Base-by-base conservation (phyloP, 1,140 invertebrate genomes). In the Whitmania pigra region DNA sequence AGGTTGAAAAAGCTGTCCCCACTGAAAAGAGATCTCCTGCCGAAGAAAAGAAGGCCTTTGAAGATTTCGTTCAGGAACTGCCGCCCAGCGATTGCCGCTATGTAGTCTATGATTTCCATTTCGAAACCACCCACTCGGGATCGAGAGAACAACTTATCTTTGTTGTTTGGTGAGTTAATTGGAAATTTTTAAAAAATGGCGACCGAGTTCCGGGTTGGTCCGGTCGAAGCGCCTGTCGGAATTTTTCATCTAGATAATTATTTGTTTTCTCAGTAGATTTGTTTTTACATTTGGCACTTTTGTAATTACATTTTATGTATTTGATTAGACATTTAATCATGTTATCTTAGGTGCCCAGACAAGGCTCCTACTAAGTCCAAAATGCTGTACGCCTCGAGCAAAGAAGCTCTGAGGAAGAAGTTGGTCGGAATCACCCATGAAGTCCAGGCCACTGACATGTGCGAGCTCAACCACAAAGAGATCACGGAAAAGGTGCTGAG, bases 371-470 rank as follows among this genome's bases (percentile, higher is more conserved):
- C 96, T 73, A 96, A 94, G 87, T 94, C 94, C 90, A 97, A 96
- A 89, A 97, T 97, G 93, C 89, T 97, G 87, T 96, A 97, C 85
- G 94, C 93, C 66, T 89, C 91, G 86, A 94, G 92, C 78, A 95
- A 95, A 80, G 92, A 95, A 83, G 93, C 93, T 77, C 85, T 97
- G 77, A 95, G 94, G 85, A 93, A 94, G 82, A 92, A 93, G 74
- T 85, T 97, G 78, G 90, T 93, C 74, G 94, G 94, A 78, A 90
- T 97, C 77, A 91, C 93, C 85, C 94, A 94, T 85, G 94, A 94
- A 85, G 92, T 97, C 82, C 94, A 97, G 82, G 87, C 82, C 54
- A 81, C 77, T 57, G 82, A 83, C 20, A 27, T 53, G n/a, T 20
- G 31, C 18, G 69, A 70, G 5, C 29, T 70, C 20, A 49, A 36